Evolutionary conservation across 2,797 vertebrate species (phyloP).

Genomic region (Labroides dimidiatus): DNA sequence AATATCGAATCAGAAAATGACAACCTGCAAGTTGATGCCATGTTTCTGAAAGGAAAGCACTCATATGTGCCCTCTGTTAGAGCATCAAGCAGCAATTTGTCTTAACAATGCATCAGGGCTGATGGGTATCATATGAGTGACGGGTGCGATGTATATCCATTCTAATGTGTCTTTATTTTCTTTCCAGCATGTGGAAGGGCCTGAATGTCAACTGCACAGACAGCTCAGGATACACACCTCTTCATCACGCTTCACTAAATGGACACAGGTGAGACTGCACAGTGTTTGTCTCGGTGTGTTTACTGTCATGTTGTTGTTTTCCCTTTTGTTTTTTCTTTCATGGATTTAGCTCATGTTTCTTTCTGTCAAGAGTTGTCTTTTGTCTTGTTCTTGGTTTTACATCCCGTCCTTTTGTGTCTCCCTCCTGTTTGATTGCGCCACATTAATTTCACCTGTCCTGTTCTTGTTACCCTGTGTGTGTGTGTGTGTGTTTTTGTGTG

Average conservation of each 20-base stretch:
- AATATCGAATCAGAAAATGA: slow-evolving; percentile 1
- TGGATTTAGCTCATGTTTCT: no score
- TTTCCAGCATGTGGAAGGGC: slow-evolving; percentile 95
- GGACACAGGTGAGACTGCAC: slow-evolving; percentile 90
- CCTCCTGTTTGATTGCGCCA: no score
- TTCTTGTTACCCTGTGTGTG: no score
- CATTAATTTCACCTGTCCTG: no score
- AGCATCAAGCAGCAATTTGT: neutral
- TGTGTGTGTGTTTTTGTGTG: no score
- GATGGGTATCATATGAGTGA: neutral
- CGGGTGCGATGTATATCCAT: neutral
- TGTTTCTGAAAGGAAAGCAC: neutral
- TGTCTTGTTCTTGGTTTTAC: no score
- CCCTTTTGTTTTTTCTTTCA: no score
- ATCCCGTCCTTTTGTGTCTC: no score
- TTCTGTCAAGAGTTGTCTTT: no score
- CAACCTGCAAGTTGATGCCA: no score
- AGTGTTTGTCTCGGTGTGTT: neutral
- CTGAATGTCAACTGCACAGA: slow-evolving; percentile 97
- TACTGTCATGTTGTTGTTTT: no score
- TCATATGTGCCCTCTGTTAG: no score
- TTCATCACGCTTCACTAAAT: slow-evolving; percentile 95
- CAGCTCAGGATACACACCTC: slow-evolving; percentile 95
- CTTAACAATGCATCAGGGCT: neutral
- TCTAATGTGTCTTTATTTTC: slow-evolving; percentile 36